phyloP scores from a whole-genome alignment of 2,797 vertebrate genomes.

The Alca torda region DNA sequence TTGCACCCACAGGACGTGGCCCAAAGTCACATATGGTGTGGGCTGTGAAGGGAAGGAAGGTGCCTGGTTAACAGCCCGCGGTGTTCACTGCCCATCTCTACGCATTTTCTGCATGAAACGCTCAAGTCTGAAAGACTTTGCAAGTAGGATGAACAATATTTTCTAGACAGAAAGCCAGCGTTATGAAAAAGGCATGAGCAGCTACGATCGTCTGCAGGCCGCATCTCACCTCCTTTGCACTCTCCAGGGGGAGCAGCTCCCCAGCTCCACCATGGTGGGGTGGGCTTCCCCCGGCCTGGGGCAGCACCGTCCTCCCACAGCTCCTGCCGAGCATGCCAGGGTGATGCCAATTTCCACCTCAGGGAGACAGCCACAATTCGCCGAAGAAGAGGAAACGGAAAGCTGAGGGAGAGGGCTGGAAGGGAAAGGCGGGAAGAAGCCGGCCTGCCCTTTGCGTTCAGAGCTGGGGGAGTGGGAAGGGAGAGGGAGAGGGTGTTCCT shows the following conservation, averaged over 20 bases:
- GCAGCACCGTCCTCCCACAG: not conserved
- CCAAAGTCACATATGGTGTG: rapidly evolving
- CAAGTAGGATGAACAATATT: not conserved
- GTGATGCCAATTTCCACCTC: not conserved
- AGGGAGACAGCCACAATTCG: not conserved
- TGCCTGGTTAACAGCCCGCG: not conserved
- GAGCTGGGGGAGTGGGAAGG: not conserved
- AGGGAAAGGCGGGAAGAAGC: not conserved
- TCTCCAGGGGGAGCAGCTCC: not conserved
- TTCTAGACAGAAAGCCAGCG: not conserved
- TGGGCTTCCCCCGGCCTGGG: not conserved
- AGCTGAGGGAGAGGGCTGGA: not conserved
- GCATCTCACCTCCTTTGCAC: slow-evolving; percentile 12
- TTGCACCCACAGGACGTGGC: not conserved
- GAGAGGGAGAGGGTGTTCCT: not conserved
- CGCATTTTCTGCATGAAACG: slow-evolving; percentile 3
- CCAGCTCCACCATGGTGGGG: not conserved
- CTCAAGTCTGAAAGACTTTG: not conserved
- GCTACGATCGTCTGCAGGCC: not conserved
- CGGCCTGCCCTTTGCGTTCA: not conserved
- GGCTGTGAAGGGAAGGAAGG: not conserved
- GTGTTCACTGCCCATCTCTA: not conserved
- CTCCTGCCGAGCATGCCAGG: not conserved
- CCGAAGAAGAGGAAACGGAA: not conserved
- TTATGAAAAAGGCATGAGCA: not conserved